Conservation (phyloP, 2,797 vertebrate species). For the Botia kubotai region DNA sequence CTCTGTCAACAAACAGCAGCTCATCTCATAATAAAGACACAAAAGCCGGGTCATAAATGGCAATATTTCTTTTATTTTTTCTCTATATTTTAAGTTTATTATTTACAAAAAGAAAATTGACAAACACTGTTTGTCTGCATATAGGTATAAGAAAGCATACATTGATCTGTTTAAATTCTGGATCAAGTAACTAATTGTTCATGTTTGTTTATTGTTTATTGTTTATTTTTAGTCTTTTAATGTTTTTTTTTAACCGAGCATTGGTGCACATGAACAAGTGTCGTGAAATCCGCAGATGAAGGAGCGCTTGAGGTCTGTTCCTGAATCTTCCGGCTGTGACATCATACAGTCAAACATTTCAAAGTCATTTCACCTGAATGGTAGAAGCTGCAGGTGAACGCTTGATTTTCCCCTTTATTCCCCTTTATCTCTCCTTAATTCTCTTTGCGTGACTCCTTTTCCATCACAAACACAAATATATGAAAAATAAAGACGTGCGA, state of each 20-base stretch:
- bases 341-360: constrained; percentile 74
- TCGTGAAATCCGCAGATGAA: constrained; percentile 69
- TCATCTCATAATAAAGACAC: constrained; percentile 65
- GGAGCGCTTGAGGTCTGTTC: constrained; percentile 64
- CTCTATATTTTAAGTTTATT: constrained; percentile 87
- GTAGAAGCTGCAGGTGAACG: too few species aligned
- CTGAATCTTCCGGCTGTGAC: constrained; percentile 53
- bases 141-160: constrained; percentile 87
- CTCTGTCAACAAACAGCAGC: not conserved
- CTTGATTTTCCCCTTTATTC: too few species aligned
- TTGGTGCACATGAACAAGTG: constrained; percentile 78
- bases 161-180: constrained; percentile 78
- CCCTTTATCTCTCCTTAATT: too few species aligned
- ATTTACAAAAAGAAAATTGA: constrained; percentile 85
- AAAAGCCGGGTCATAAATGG: constrained; percentile 74
- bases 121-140: constrained; percentile 89
- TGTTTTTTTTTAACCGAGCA: constrained; percentile 67
- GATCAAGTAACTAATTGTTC: constrained; percentile 77
- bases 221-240: constrained; percentile 13
- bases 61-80: constrained; percentile 85
- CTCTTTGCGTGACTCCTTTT: too few species aligned
- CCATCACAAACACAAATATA: too few species aligned
- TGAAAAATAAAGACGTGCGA: too few species aligned
- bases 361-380: constrained; percentile 52
- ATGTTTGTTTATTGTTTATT: constrained; percentile 24